A percentile compares a stretch with the other conserved stretches of the same genome.
phyloP scores from a whole-genome alignment of 2,797 vertebrate genomes.

The Phaenicophaeus curvirostris region DNA sequence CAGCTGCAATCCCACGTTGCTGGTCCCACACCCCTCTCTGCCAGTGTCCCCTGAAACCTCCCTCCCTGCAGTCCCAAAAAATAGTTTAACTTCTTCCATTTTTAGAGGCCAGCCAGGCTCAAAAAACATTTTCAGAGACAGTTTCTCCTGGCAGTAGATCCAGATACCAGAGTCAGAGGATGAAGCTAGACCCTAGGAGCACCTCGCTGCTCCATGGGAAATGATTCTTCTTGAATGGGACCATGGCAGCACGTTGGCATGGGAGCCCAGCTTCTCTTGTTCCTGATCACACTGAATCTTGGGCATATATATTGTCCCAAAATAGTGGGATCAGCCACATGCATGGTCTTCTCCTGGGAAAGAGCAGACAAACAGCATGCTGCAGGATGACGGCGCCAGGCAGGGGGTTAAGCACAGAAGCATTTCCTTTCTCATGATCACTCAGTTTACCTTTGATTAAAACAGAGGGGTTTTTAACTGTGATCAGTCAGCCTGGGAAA shows the following conservation, averaged over 20 bases:
- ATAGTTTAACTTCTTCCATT: background rate
- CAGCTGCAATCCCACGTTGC: background rate
- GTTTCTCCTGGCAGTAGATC: background rate
- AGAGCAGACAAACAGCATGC: background rate
- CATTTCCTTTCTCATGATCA: constrained; percentile 64
- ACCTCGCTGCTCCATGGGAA: background rate
- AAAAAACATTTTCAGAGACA: background rate
- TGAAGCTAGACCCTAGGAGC: background rate
- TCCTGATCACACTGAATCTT: background rate
- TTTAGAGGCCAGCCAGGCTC: background rate
- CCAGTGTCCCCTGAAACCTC: background rate
- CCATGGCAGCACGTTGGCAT: fast-evolving
- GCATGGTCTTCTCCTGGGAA: constrained; percentile 30
- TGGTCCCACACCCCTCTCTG: background rate
- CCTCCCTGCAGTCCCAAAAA: background rate
- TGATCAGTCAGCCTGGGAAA: constrained; percentile 34
- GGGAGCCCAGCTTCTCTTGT: background rate
- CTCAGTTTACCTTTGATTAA: constrained; percentile 48
- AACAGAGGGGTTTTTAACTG: background rate
- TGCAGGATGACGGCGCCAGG: constrained; percentile 14
- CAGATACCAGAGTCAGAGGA: background rate
- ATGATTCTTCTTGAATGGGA: background rate
- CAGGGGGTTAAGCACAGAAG: constrained; percentile 27
- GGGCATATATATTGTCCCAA: background rate
- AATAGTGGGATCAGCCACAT: background rate